Evolutionary conservation across 2,797 vertebrate genomes (phyloP).

Genomic region (Sandelia bainsii): DNA sequence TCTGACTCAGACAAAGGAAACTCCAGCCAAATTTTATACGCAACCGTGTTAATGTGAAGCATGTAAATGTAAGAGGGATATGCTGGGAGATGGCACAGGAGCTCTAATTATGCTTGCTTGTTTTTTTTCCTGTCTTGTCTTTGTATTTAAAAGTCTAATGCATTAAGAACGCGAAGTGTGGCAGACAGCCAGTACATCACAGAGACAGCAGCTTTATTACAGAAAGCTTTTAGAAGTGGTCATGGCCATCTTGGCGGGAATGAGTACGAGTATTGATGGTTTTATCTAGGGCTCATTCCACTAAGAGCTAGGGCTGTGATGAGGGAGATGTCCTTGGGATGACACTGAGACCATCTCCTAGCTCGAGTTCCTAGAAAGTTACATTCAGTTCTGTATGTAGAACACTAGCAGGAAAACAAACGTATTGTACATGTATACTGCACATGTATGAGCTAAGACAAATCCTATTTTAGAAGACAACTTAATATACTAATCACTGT

Average conservation of each 20-base stretch:
- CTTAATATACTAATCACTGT: slow-evolving; percentile 44
- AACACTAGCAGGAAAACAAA: not conserved
- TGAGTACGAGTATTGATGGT: slow-evolving; percentile 84
- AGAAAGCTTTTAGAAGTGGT: slow-evolving; percentile 86
- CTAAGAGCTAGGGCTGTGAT: slow-evolving; percentile 83
- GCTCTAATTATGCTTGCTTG: slow-evolving; percentile 55
- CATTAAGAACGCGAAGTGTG: slow-evolving; percentile 64
- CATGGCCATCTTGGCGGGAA: slow-evolving; percentile 68
- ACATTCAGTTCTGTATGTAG: slow-evolving; percentile 13
- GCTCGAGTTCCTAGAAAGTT: slow-evolving; percentile 58
- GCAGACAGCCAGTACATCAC: slow-evolving; percentile 80
- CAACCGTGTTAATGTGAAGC: slow-evolving; percentile 16
- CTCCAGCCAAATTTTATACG: slow-evolving; percentile 2
- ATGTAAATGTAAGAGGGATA: not conserved
- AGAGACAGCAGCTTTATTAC: slow-evolving; percentile 75
- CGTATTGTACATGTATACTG: too few species aligned
- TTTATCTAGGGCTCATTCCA: slow-evolving; percentile 87
- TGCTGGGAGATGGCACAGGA: slow-evolving; percentile 2
- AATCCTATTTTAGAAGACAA: slow-evolving; percentile 7
- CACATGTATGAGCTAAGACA: slow-evolving; percentile 2
- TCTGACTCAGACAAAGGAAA: slow-evolving; percentile 8
- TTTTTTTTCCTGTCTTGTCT: slow-evolving; percentile 5
- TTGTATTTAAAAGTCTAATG: slow-evolving; percentile 65
- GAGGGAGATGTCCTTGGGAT: slow-evolving; percentile 81
- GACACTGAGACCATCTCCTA: slow-evolving; percentile 73